A percentile compares a stretch with the other conserved stretches of the same genome.
Conservation (phyloP, 2,888 invertebrate species). For the Conus canariensis region DNA sequence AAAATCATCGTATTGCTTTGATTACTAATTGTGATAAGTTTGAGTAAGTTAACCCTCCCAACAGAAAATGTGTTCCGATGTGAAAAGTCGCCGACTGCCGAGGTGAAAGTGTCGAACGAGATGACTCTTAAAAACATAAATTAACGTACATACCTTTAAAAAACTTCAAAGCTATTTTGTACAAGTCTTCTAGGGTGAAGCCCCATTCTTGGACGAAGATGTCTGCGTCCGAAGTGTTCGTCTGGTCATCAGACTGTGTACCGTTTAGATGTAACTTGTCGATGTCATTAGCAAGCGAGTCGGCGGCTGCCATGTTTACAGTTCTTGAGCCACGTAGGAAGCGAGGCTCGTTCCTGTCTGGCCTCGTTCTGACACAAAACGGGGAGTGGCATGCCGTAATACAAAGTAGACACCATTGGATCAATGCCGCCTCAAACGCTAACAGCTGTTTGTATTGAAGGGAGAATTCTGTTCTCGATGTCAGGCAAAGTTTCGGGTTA, state of each 20-base stretch:
- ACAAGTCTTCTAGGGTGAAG: constrained; percentile 86
- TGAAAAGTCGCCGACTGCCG: too few species aligned
- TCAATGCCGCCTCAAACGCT: not conserved
- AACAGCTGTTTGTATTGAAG: too few species aligned
- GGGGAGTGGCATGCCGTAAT: constrained; percentile 33
- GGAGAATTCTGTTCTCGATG: too few species aligned
- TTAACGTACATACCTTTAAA: constrained; percentile 89
- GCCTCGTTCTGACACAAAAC: constrained; percentile 34
- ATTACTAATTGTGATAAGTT: too few species aligned
- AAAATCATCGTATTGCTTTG: too few species aligned
- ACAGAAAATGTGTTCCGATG: too few species aligned
- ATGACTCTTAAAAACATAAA: not conserved
- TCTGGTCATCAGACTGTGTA: constrained; percentile 35
- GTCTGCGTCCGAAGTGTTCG: constrained; percentile 44
- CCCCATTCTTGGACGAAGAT: constrained; percentile 76
- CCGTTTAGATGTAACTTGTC: constrained; percentile 57
- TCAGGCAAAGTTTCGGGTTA: too few species aligned
- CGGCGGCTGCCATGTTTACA: constrained; percentile 62
- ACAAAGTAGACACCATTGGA: not conserved
- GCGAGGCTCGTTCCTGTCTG: constrained; percentile 23
- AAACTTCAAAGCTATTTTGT: constrained; percentile 92
- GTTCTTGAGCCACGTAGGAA: constrained; percentile 52
- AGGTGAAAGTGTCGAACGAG: too few species aligned
- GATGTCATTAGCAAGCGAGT: constrained; percentile 58
- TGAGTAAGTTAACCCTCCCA: too few species aligned